Evolutionary conservation across 1,140 invertebrate species (phyloP), one percentile per base, ranked within the genome.

Genomic region (Leptinotarsa undecemlineata): DNA sequence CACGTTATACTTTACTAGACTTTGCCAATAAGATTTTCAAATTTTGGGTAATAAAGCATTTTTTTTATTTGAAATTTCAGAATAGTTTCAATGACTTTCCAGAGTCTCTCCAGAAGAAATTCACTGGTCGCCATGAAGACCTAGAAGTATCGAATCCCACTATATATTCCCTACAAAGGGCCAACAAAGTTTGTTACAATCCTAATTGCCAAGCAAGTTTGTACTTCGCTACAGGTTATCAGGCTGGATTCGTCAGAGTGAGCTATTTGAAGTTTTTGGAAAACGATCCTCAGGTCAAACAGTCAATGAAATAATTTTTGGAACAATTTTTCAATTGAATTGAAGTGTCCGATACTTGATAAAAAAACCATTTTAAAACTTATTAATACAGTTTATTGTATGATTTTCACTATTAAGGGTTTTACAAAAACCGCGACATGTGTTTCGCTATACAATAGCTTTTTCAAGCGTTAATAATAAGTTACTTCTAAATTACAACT

Each of bases 171-270:
- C 57, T 83, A 33, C 74, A 78, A 64, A 51, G 74, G 13, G 73
- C 82, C 61, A 82, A 75, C 21, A 83, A 80, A 75, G 71, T 82
- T 23, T 73, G 63, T 33, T 73, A 78, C 47, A 83, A 83, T 78
- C 81, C 81, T 23, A 83, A 83, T 72, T 14, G 48, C 19, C 71
- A 81, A 51, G 75, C 81, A 3, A 79, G 68, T 68, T 47, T 69
- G 15, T 81, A 79, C 76, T 82, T 75, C 57, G 79, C 79, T n/a
- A 70, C 68, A 60, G 82, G 82, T 20, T 82, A 82, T 75, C 81
- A 83, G 72, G 76, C 77, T 11, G 82, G 82, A 23, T 81, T 83
- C 60, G 70, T 83, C 3, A 75, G 81, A 73, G 47, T 82, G 19
- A 78, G 74, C 72, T 67, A 72, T 48, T 60, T 82, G 66, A 73